phyloP scores from a whole-genome alignment of 2,888 invertebrate genomes.

The Operophtera brumata region DNA sequence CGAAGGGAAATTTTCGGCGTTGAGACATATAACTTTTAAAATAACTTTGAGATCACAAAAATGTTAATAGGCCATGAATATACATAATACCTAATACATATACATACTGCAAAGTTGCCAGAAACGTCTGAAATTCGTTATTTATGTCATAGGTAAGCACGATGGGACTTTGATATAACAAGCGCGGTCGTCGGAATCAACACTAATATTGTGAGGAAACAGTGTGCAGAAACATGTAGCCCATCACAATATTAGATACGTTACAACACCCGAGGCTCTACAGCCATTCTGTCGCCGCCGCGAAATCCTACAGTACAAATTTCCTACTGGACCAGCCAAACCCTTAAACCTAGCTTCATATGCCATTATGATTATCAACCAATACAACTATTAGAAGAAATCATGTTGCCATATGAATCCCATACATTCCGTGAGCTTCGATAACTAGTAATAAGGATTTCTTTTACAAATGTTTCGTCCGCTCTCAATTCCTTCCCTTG shows the following conservation, averaged over 20 bases:
- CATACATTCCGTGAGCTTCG: conserved; percentile 10
- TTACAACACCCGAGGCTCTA: conserved; percentile 44
- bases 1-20: neutral
- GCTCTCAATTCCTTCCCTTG: conserved; percentile 11
- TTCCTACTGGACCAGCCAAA: conserved; percentile 53
- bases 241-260: conserved; percentile 45
- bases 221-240: conserved; percentile 13
- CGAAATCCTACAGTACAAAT: conserved; percentile 35
- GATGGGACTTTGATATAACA: conserved; percentile 39
- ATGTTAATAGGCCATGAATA: no score
- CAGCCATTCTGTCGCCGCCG: conserved; percentile 35
- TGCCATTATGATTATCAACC: conserved; percentile 28
- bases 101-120: neutral
- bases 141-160: conserved; percentile 46
- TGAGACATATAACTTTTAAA: no score
- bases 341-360: conserved; percentile 42
- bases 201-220: conserved; percentile 39
- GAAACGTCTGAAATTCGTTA: neutral
- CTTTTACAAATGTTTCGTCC: neutral
- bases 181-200: conserved; percentile 42
- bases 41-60: neutral
- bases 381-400: neutral
- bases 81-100: neutral
- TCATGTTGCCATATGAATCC: conserved; percentile 1
- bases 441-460: conserved; percentile 4